phyloP scores from a whole-genome alignment of 2,888 invertebrate genomes.

The Drosophila vallismaia region DNA sequence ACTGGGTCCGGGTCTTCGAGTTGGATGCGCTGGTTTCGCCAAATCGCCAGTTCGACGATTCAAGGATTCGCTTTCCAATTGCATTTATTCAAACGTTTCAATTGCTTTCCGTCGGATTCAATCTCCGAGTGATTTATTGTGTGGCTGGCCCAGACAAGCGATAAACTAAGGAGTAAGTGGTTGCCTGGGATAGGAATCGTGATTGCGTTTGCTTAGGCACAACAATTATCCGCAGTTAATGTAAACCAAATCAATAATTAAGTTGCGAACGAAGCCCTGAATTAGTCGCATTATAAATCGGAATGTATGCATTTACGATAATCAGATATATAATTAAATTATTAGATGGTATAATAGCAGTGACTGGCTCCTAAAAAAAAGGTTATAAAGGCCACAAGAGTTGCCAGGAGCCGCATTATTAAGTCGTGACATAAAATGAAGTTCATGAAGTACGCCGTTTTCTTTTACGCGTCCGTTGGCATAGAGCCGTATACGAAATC shows the following conservation, averaged over 20 bases:
- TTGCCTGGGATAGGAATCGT: conserved; percentile 26
- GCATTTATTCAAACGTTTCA: conserved; percentile 71
- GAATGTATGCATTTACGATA: conserved; percentile 18
- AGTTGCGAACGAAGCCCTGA: conserved; percentile 23
- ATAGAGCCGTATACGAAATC: conserved; percentile 57
- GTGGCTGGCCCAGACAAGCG: conserved; percentile 31
- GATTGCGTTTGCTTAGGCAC: conserved; percentile 48
- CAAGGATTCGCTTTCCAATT: conserved; percentile 55
- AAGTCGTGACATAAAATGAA: conserved; percentile 41
- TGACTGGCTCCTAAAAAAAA: not conserved
- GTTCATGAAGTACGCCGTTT: conserved; percentile 71
- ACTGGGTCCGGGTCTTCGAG: conserved; percentile 7
- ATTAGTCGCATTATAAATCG: conserved; percentile 26
- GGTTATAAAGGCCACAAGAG: conserved; percentile 40
- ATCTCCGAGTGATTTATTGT: conserved; percentile 69
- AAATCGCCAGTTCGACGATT: conserved; percentile 17
- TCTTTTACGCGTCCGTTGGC: conserved; percentile 71
- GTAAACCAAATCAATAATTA: conserved; percentile 43
- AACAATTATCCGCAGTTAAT: conserved; percentile 37
- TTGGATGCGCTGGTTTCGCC: conserved; percentile 47
- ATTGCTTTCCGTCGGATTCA: conserved; percentile 67
- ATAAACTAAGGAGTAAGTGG: conserved; percentile 4
- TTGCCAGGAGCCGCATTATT: not conserved
- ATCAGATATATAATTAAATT: conserved; percentile 43
- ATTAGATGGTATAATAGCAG: conserved; percentile 44